Evolutionary conservation across 2,113 vertebrate species (phyloP).

Genomic region (Leucopternis melanops): DNA sequence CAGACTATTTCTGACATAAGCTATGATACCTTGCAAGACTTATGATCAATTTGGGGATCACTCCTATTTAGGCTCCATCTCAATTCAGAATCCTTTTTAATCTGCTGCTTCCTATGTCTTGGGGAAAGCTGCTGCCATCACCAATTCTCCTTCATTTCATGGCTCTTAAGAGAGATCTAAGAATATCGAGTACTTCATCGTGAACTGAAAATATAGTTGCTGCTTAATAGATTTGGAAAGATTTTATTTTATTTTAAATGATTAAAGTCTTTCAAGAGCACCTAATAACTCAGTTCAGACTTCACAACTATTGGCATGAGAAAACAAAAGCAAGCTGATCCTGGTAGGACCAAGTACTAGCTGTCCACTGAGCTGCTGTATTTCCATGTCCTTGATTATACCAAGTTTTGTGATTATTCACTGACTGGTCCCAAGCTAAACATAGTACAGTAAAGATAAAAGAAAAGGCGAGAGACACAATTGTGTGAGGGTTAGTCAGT

Average conservation of each 20-base stretch:
- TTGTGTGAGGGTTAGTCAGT: not conserved
- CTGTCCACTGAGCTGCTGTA: not conserved
- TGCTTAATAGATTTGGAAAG: not conserved
- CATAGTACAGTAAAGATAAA: not conserved
- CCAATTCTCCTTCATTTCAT: not conserved
- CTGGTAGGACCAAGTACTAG: not conserved
- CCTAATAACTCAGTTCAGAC: not conserved
- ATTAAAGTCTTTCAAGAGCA: not conserved
- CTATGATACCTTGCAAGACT: not conserved
- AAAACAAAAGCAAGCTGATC: not conserved
- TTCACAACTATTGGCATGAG: not conserved
- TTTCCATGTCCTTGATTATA: not conserved
- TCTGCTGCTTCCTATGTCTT: not conserved
- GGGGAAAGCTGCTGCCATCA: not conserved
- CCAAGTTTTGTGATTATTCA: not conserved
- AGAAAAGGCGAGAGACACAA: not conserved
- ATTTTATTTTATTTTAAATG: not conserved
- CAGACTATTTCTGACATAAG: not conserved
- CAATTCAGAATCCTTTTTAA: not conserved
- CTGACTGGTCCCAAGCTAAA: not conserved
- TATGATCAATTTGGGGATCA: not conserved
- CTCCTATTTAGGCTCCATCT: not conserved
- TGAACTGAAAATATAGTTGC: not conserved
- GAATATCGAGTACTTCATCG: not conserved
- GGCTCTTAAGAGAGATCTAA: not conserved